Evolutionary conservation across 2,888 invertebrate genomes (phyloP).

Genomic region (Tenthredo amoena): DNA sequence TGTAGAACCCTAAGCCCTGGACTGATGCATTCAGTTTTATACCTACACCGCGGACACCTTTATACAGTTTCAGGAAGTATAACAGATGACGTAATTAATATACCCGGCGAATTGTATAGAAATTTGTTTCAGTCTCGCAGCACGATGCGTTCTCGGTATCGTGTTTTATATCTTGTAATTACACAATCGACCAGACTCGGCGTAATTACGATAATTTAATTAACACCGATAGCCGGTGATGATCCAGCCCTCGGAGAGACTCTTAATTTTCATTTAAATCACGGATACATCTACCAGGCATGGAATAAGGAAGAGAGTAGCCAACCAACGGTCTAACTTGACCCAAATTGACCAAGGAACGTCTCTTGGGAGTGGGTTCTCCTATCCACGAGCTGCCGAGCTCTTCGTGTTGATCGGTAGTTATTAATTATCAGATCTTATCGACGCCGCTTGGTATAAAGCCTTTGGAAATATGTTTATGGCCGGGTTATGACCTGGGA

Average conservation of each 20-base stretch:
- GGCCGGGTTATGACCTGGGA: not conserved
- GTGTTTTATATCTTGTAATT: not conserved
- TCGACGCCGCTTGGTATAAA: not conserved
- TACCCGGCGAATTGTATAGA: not conserved
- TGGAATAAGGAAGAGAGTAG: not conserved
- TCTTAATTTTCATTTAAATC: not conserved
- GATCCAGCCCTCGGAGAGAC: not conserved
- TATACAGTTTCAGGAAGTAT: not conserved
- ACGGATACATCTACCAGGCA: not conserved
- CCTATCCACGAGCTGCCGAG: not conserved
- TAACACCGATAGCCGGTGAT: not conserved
- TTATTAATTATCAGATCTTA: slow-evolving; percentile 29
- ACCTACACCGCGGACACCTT: not conserved
- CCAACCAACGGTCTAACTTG: not conserved
- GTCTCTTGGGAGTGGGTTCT: not conserved
- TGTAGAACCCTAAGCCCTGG: not conserved
- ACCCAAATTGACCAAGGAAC: not conserved
- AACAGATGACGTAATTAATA: no score
- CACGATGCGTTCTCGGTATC: not conserved
- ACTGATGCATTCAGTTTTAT: no score
- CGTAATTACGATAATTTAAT: not conserved
- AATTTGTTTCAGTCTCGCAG: not conserved
- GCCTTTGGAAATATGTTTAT: not conserved
- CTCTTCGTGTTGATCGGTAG: not conserved
- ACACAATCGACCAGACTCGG: not conserved